Percentiles rank a stretch among this genome's conserved stretches.
phyloP scores from a whole-genome alignment of 2,797 vertebrate species.

The Sebastes diaconus region DNA sequence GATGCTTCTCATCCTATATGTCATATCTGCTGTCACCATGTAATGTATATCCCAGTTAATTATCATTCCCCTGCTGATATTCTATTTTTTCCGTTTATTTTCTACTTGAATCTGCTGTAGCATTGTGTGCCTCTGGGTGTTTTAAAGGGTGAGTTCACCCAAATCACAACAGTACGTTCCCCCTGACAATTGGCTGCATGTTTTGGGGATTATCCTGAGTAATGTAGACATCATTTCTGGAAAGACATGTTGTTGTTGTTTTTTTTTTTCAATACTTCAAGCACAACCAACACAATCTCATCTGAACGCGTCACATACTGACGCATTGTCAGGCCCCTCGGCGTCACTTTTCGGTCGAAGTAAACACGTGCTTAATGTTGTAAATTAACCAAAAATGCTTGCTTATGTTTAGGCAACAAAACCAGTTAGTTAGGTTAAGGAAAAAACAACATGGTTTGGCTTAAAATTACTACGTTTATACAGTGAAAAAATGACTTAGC shows the following conservation, averaged over 20 bases:
- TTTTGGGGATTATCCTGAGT: background rate
- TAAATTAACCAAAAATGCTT: too few relatives aligned
- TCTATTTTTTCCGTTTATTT: conserved; percentile 20
- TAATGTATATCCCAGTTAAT: background rate
- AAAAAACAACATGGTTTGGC: too few relatives aligned
- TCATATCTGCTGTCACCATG: conserved; percentile 16
- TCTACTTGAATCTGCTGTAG: background rate
- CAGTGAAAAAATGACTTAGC: too few relatives aligned
- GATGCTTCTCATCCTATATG: background rate
- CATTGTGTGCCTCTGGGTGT: background rate
- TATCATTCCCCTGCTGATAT: background rate
- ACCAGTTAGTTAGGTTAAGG: too few relatives aligned
- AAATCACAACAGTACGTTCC: background rate
- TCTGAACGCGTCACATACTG: too few relatives aligned
- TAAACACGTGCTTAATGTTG: too few relatives aligned
- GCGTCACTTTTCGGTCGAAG: too few relatives aligned
- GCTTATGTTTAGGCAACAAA: too few relatives aligned
- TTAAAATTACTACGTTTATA: too few relatives aligned
- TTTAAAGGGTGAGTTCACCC: conserved; percentile 23
- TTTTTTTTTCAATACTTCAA: background rate
- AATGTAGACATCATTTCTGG: background rate
- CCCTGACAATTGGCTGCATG: background rate
- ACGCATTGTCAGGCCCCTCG: too few relatives aligned
- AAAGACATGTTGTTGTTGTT: background rate
- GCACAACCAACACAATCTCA: background rate